Conservation (phyloP, 2,113 vertebrate species). For the Harpagus bidentatus region DNA sequence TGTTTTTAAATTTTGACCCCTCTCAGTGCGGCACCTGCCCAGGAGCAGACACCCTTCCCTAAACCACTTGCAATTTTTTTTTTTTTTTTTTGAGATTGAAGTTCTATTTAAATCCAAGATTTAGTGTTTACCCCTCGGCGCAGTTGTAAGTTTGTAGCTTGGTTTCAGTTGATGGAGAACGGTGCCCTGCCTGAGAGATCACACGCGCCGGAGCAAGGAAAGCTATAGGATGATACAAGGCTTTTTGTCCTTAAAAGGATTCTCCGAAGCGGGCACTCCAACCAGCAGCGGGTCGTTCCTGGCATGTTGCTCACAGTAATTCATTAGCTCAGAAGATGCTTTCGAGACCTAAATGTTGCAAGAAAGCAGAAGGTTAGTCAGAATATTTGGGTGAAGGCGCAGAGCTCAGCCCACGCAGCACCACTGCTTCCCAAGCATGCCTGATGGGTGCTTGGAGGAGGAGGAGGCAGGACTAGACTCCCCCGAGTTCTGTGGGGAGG, state of each 20-base stretch:
- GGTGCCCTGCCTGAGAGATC: background rate
- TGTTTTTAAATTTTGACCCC: background rate
- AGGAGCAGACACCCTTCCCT: background rate
- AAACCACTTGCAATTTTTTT: background rate
- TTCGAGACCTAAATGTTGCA: conserved; percentile 83
- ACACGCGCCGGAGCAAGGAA: background rate
- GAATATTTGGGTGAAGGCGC: fast-evolving
- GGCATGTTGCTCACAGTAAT: conserved; percentile 94
- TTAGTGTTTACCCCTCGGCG: background rate
- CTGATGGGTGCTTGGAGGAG: background rate
- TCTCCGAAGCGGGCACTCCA: conserved; percentile 92
- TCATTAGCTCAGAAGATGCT: conserved; percentile 92
- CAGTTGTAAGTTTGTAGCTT: background rate
- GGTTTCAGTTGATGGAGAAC: background rate
- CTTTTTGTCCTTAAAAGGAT: conserved; percentile 98
- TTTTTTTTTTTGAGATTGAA: background rate
- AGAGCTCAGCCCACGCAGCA: background rate
- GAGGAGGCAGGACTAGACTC: background rate
- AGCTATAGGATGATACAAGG: conserved; percentile 93
- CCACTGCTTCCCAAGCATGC: too few relatives aligned
- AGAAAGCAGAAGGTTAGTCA: background rate
- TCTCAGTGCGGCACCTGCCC: background rate
- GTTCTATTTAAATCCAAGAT: background rate
- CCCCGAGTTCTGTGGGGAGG: background rate
- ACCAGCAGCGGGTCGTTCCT: conserved; percentile 91